These are phyloP conservation scores for Meles meles DNA, from an alignment of 2,113 vertebrate genomes.

Conservation along the genomic window DNA sequence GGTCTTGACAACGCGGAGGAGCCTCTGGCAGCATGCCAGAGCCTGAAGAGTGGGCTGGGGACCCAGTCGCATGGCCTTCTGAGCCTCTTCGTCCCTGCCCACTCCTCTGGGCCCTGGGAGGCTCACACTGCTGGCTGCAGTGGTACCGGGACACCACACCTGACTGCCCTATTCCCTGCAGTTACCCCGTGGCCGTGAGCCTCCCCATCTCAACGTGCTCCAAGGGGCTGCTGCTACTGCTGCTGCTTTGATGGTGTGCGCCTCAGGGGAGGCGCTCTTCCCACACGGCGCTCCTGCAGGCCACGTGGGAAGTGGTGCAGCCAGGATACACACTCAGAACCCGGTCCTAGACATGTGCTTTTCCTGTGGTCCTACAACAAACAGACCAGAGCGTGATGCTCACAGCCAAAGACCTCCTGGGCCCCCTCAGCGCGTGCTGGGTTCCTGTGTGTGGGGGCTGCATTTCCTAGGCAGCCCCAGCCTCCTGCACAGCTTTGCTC, in stretches of 20 bases:
- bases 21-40: neutral
- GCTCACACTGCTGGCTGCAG: neutral
- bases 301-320: neutral
- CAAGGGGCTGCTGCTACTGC: neutral
- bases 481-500: neutral
- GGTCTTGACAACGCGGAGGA: neutral
- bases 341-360: too few relatives aligned
- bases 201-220: neutral
- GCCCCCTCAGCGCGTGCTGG: neutral
- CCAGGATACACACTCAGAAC: neutral
- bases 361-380: neutral
- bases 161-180: neutral
- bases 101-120: too few relatives aligned
- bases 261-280: neutral
- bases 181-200: neutral
- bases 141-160: neutral
- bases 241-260: neutral
- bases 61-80: neutral
- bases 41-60: neutral
- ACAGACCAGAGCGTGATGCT: neutral
- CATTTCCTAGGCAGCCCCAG: neutral
- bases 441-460: neutral
- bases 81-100: neutral
- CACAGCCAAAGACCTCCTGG: neutral
- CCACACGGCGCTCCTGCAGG: neutral